phyloP scores from a whole-genome alignment of 1,140 invertebrate species.

The Cotesia typhae region DNA sequence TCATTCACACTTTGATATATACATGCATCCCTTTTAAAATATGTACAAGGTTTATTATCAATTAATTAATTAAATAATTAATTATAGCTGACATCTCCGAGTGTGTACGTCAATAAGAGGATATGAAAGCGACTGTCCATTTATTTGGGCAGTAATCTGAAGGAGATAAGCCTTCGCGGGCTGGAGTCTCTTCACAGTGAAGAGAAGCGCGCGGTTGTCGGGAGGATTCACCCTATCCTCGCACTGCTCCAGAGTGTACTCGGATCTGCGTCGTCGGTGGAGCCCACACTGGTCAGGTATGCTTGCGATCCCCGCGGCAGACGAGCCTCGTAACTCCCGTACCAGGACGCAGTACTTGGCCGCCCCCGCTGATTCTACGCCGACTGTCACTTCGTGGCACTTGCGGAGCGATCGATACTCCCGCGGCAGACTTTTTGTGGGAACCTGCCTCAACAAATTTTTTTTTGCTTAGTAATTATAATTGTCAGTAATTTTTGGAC shows the following conservation, averaged over 20 bases:
- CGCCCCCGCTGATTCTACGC: constrained; percentile 53
- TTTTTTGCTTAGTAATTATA: background rate
- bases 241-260: constrained; percentile 52
- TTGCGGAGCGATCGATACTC: constrained; percentile 54
- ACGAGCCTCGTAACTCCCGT: constrained; percentile 48
- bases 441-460: constrained; percentile 45
- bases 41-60: background rate
- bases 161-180: constrained; percentile 55
- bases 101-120: constrained; percentile 52
- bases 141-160: constrained; percentile 54
- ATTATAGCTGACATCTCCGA: constrained; percentile 44
- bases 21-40: background rate
- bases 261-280: constrained; percentile 52
- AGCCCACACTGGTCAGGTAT: constrained; percentile 55
- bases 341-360: constrained; percentile 57
- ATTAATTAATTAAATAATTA: too few species aligned
- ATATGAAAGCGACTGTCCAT: constrained; percentile 54
- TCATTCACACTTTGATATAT: background rate
- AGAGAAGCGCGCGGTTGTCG: constrained; percentile 49
- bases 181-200: constrained; percentile 52
- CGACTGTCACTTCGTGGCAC: constrained; percentile 56
- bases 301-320: constrained; percentile 43
- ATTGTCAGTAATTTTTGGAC: background rate
- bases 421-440: constrained; percentile 51
- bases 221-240: constrained; percentile 51